Conservation (phyloP, 2,113 vertebrate species). For the Vulpes vulpes region DNA sequence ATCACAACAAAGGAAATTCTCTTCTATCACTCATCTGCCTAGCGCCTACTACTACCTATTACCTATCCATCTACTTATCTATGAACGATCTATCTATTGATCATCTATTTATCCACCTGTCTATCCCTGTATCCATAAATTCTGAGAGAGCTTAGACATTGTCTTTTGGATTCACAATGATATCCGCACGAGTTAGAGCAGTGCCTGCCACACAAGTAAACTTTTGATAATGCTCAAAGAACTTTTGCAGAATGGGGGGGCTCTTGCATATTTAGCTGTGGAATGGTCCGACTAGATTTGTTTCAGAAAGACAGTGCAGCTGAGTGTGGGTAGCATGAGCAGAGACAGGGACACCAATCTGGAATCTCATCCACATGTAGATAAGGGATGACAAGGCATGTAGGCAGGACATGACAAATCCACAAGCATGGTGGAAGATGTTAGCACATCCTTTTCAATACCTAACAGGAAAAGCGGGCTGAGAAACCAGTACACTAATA, state of each 20-base stretch:
- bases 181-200: neutral
- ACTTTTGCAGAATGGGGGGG: neutral
- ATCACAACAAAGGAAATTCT: neutral
- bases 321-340: fast-evolving
- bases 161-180: neutral
- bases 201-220: neutral
- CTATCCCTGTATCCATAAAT: neutral
- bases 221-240: neutral
- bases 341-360: too few species aligned
- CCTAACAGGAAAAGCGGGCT: neutral
- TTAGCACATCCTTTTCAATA: neutral
- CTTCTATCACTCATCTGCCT: neutral
- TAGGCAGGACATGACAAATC: neutral
- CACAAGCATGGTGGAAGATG: neutral
- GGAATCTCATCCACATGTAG: fast-evolving
- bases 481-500: neutral
- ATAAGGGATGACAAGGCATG: neutral
- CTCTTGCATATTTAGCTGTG: too few species aligned
- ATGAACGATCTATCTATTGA: neutral
- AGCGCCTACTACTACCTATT: neutral
- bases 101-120: neutral
- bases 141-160: neutral
- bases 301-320: neutral
- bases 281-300: neutral
- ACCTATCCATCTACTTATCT: neutral